Conservation (phyloP, 1,140 invertebrate species). For the Lucilia sericata region DNA sequence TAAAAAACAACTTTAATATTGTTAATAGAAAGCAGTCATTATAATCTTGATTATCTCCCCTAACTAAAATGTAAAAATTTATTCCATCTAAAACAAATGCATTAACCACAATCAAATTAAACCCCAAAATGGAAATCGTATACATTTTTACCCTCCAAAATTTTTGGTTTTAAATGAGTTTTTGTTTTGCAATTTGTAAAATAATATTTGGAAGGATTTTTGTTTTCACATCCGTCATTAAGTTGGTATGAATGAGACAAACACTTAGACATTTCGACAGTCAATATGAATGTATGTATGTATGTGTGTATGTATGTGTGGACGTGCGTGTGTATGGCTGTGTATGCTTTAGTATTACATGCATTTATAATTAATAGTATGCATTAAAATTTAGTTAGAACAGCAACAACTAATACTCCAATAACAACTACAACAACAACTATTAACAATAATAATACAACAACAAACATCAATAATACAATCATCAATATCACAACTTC, state of each 20-base stretch:
- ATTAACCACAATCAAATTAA: background rate
- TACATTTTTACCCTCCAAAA: background rate
- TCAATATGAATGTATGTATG: background rate
- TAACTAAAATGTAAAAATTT: no score
- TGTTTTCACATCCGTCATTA: no score
- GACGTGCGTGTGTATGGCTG: background rate
- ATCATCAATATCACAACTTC: slow-evolving; percentile 3
- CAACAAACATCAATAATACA: slow-evolving; percentile 37
- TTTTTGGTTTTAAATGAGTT: background rate
- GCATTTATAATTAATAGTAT: slow-evolving; percentile 3
- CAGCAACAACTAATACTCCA: background rate
- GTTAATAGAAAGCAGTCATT: no score
- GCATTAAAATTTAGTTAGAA: slow-evolving; percentile 7
- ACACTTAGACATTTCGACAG: no score
- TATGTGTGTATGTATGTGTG: background rate
- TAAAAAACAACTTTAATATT: no score
- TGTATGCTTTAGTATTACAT: background rate
- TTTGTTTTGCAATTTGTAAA: no score
- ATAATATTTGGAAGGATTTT: no score
- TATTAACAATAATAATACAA: slow-evolving; percentile 30
- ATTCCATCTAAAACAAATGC: no score
- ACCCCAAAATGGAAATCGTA: background rate
- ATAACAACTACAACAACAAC: slow-evolving; percentile 30
- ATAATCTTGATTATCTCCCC: no score
- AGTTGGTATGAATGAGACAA: no score